Conservation (phyloP, 2,797 vertebrate genomes). For the Xiphophorus birchmanni region DNA sequence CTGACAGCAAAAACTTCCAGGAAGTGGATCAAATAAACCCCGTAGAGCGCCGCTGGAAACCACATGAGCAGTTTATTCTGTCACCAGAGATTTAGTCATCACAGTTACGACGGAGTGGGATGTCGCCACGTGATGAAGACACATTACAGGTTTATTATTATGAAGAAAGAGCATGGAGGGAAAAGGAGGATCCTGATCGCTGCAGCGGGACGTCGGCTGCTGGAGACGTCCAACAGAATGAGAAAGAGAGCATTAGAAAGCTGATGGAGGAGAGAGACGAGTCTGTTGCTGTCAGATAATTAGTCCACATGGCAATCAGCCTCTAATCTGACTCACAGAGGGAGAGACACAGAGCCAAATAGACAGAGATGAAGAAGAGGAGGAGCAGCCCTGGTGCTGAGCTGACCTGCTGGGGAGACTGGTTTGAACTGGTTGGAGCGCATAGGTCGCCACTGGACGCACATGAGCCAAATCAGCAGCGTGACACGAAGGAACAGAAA, state of each 20-base stretch:
- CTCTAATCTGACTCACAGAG: constrained; percentile 61
- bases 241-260: constrained; percentile 60
- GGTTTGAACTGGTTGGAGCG: constrained; percentile 43
- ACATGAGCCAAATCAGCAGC: constrained; percentile 41
- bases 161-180: not conserved
- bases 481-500: constrained; percentile 25
- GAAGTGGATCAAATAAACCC: not conserved
- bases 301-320: constrained; percentile 70
- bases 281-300: constrained; percentile 73
- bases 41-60: accelerated
- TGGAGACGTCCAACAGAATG: constrained; percentile 56
- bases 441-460: constrained; percentile 35
- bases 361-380: constrained; percentile 16
- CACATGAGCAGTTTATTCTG: constrained; percentile 6
- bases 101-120: not conserved
- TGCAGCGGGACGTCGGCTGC: constrained; percentile 60
- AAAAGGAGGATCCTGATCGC: constrained; percentile 23
- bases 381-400: constrained; percentile 15
- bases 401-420: constrained; percentile 19
- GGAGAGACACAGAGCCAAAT: constrained; percentile 32
- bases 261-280: constrained; percentile 57
- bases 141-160: constrained; percentile 6
- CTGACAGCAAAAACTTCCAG: not conserved
- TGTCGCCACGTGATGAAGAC: not conserved
- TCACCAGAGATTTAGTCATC: not conserved